phyloP scores from a whole-genome alignment of 2,113 vertebrate genomes.

The Furnarius figulus region DNA sequence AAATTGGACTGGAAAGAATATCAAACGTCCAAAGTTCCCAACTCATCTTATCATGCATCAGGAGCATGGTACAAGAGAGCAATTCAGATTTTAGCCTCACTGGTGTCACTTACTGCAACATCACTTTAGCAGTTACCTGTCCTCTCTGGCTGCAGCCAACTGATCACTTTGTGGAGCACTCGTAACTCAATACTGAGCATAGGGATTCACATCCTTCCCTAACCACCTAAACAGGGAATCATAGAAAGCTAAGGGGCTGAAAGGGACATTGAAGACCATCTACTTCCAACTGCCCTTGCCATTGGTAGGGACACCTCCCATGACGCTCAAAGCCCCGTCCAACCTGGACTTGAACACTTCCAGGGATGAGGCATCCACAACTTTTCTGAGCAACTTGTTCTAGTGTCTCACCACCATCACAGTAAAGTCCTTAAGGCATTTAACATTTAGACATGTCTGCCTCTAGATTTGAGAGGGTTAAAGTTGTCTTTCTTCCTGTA shows the following conservation, averaged over 20 bases:
- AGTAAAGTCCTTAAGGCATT: not conserved
- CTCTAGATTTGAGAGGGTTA: not conserved
- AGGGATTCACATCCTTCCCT: not conserved
- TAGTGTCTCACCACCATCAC: not conserved
- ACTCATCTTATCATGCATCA: not conserved
- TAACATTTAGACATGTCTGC: not conserved
- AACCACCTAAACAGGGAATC: not conserved
- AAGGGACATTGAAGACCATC: not conserved
- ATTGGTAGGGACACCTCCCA: not conserved
- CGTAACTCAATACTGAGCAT: not conserved
- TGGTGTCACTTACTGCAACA: not conserved
- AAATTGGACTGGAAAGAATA: not conserved
- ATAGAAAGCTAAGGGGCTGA: not conserved
- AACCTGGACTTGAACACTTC: not conserved
- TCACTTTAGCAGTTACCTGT: not conserved
- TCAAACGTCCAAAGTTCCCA: not conserved
- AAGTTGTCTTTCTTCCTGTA: not conserved
- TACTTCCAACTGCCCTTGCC: not conserved
- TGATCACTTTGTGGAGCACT: not conserved
- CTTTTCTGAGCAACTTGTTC: not conserved
- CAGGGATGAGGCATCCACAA: not conserved
- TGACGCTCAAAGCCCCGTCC: not conserved
- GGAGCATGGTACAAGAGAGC: not conserved
- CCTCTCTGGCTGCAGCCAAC: not conserved
- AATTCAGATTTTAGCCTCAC: not conserved